A percentile compares a stretch with the other conserved stretches of the same genome.
Conservation (phyloP, 2,888 invertebrate genomes). For the Polia nebulosa region DNA sequence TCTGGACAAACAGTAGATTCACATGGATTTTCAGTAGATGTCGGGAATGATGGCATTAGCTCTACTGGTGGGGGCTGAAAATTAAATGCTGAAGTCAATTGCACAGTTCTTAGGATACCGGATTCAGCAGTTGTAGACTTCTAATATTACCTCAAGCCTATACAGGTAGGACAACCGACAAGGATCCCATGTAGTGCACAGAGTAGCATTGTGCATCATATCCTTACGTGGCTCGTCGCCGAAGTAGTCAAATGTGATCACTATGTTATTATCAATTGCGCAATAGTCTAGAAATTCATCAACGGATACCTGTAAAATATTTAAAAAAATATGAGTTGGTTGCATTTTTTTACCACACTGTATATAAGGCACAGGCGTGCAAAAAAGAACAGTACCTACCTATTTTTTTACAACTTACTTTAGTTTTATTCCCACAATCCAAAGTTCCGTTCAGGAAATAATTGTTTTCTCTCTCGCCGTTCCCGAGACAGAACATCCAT, state of each 20-base stretch:
- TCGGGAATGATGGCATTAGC: constrained; percentile 83
- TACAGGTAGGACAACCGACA: constrained; percentile 86
- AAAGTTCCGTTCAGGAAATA: constrained; percentile 87
- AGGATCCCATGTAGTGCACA: constrained; percentile 87
- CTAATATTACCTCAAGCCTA: constrained; percentile 82
- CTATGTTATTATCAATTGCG: constrained; percentile 87
- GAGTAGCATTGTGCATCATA: constrained; percentile 85
- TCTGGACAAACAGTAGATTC: constrained; percentile 85
- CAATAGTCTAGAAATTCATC: constrained; percentile 81
- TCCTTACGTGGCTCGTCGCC: constrained; percentile 88
- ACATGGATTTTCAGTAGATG: constrained; percentile 83
- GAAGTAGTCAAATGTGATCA: constrained; percentile 87
- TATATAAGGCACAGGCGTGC: neutral
- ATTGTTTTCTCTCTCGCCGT: constrained; percentile 86
- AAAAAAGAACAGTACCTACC: neutral
- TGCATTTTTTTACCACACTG: neutral
- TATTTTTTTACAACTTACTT: constrained; percentile 70
- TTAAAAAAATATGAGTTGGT: neutral
- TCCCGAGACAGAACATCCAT: constrained; percentile 89
- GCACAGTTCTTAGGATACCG: neutral
- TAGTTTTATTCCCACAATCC: constrained; percentile 87
- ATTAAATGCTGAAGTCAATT: constrained; percentile 9
- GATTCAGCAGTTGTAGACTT: neutral
- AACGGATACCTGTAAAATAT: constrained; percentile 76
- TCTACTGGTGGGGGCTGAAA: constrained; percentile 84